phyloP scores from a whole-genome alignment of 2,888 invertebrate genomes.

The Theristus sp. region DNA sequence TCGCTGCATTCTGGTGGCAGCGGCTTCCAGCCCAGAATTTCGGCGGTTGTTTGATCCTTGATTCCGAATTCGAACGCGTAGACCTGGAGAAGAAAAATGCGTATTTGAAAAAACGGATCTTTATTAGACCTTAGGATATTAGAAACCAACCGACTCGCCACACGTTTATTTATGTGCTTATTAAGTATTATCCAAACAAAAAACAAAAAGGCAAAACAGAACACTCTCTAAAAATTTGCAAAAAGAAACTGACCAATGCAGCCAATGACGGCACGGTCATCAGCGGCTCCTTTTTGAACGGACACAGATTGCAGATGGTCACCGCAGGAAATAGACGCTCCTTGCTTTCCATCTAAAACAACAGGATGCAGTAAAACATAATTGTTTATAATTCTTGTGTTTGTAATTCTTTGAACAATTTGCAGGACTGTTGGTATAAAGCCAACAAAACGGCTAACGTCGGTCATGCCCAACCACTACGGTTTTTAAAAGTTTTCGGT shows the following conservation, averaged over 20 bases:
- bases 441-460: background rate
- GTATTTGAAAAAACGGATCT: background rate
- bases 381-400: too few relatives aligned
- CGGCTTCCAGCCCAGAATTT: background rate
- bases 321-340: conserved; percentile 2
- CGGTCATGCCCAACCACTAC: too few relatives aligned
- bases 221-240: background rate
- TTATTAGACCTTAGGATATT: too few relatives aligned
- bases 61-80: background rate
- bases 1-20: too few relatives aligned
- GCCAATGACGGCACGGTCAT: background rate
- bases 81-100: background rate
- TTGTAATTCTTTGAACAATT: too few relatives aligned
- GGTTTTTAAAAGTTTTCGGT: too few relatives aligned
- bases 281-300: background rate
- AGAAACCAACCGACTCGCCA: too few relatives aligned
- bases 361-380: too few relatives aligned
- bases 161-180: too few relatives aligned
- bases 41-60: background rate
- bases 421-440: background rate
- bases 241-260: background rate
- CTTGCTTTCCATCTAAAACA: conserved; percentile 2
- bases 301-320: conserved; percentile 3
- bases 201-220: background rate
- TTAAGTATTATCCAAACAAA: background rate